Conservation (phyloP, 2,888 invertebrate genomes). For the Parnassius glacialis region DNA sequence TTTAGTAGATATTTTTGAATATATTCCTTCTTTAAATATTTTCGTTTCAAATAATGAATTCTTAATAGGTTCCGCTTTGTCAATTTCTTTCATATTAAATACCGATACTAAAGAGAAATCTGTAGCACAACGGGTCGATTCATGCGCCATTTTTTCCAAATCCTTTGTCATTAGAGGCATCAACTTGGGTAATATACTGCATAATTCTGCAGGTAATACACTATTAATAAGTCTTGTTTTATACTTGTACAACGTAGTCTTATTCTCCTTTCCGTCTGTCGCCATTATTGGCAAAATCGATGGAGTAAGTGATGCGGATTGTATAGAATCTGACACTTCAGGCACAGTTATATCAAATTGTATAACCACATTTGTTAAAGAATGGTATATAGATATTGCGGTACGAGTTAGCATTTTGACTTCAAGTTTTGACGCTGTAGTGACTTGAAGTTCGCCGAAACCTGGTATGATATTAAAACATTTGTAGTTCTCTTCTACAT, state of each 20-base stretch:
- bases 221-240: slow-evolving; percentile 59
- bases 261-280: slow-evolving; percentile 40
- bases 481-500: background rate
- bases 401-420: slow-evolving; percentile 50
- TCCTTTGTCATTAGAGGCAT: slow-evolving; percentile 45
- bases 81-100: background rate
- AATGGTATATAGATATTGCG: slow-evolving; percentile 59
- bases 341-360: slow-evolving; percentile 61
- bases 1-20: background rate
- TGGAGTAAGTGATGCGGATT: slow-evolving; percentile 36
- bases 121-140: background rate
- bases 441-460: slow-evolving; percentile 41
- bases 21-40: slow-evolving; percentile 7
- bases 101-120: background rate
- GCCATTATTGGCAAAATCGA: slow-evolving; percentile 42
- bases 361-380: slow-evolving; percentile 55
- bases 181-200: slow-evolving; percentile 61
- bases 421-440: slow-evolving; percentile 45
- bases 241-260: slow-evolving; percentile 57
- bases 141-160: slow-evolving; percentile 26
- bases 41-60: background rate
- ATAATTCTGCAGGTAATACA: slow-evolving; percentile 64
- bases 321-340: slow-evolving; percentile 29
- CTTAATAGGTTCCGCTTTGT: background rate
- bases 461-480: slow-evolving; percentile 46